Evolutionary conservation across 2,888 invertebrate species (phyloP).

Genomic region (Barypeithes pellucidus): DNA sequence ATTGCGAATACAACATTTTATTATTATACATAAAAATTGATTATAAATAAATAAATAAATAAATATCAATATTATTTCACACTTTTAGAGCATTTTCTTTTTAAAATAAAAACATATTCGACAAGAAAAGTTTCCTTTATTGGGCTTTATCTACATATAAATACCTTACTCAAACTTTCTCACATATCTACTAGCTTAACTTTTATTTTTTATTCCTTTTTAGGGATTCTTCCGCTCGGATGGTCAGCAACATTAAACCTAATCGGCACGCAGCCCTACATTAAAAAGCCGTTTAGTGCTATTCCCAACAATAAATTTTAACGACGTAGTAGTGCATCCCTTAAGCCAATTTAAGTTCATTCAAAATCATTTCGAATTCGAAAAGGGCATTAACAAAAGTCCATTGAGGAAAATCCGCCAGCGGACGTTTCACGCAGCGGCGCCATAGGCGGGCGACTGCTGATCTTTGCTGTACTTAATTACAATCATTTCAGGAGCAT

Average conservation of each 20-base stretch:
- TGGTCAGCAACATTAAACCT: constrained; percentile 47
- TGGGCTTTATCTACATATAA: not conserved
- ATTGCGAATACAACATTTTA: too few relatives aligned
- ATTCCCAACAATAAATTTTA: constrained; percentile 63
- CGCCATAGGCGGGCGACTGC: constrained; percentile 69
- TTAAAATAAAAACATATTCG: too few relatives aligned
- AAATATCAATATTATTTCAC: too few relatives aligned
- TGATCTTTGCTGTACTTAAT: constrained; percentile 65
- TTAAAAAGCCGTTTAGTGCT: constrained; percentile 60
- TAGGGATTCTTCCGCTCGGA: constrained; percentile 50
- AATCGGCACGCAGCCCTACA: constrained; percentile 54
- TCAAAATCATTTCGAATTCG: constrained; percentile 59
- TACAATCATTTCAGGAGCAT: constrained; percentile 66
- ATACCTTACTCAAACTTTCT: not conserved
- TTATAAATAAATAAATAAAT: too few relatives aligned
- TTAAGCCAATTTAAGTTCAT: constrained; percentile 63
- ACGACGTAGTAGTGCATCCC: constrained; percentile 59
- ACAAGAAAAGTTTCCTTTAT: not conserved
- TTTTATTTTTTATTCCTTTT: constrained; percentile 32
- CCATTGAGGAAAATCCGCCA: constrained; percentile 63
- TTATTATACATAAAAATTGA: too few relatives aligned
- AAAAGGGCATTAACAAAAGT: constrained; percentile 58
- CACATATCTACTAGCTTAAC: constrained; percentile 10
- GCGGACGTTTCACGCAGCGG: constrained; percentile 61
- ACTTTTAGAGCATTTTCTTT: too few relatives aligned